A percentile compares a stretch with the other conserved stretches of the same genome.
phyloP scores from a whole-genome alignment of 1,140 invertebrate species.

The Formica selysi region DNA sequence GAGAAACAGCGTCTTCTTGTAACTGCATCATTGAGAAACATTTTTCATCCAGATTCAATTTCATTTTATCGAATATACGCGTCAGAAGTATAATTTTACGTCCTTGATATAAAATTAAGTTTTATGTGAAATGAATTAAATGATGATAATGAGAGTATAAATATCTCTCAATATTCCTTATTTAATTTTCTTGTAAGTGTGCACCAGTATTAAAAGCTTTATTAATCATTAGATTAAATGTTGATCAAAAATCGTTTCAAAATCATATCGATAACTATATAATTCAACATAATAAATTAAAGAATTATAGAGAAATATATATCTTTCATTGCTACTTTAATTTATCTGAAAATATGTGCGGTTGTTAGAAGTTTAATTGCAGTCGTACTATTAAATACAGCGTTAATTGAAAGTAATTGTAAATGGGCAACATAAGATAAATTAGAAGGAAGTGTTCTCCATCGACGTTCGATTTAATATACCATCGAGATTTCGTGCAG shows the following conservation, averaged over 20 bases:
- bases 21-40: background rate
- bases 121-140: background rate
- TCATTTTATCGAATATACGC: background rate
- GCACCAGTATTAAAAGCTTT: background rate
- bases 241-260: background rate
- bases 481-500: background rate
- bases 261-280: background rate
- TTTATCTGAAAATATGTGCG: background rate
- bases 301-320: background rate
- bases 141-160: background rate
- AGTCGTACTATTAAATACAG: background rate
- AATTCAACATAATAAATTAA: background rate
- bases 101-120: background rate
- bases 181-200: background rate
- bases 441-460: background rate
- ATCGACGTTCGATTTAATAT: background rate
- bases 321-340: background rate
- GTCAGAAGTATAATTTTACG: background rate
- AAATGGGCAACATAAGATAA: background rate
- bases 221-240: conserved; percentile 4
- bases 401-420: background rate
- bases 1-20: background rate
- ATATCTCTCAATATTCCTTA: background rate
- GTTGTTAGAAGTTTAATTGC: background rate
- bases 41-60: background rate